Base-by-base conservation (phyloP, 2,113 vertebrate genomes). In the Mesitornis unicolor region DNA sequence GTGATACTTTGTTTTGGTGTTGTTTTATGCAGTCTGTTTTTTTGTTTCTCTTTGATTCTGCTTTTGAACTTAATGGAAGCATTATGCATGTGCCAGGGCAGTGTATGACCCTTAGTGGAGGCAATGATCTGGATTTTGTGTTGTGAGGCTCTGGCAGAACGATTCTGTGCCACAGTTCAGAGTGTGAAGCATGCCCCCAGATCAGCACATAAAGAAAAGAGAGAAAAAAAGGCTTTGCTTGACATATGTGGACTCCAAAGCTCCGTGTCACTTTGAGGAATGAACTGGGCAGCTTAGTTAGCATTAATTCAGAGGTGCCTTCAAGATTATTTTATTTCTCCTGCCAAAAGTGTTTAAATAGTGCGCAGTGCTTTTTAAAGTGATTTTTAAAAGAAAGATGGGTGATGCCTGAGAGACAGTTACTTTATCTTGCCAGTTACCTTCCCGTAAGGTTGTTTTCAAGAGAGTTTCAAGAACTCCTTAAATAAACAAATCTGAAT, bases 281-380 rank as follows among this genome's bases (percentile, higher is more conserved):
- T 78, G n/a, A 57, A 53, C 48, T 9, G 61, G 75, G 67, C 54
- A 94, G 78, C 42, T 79, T 85, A 68, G 24, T 79, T 94, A 89
- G 57, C 69, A 77, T 93, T 93, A 77, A 92, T 84, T 91, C 90
- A 90, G 60, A 81, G 40, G 13, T 76, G 38, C 38, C 63, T 94
- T 96, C 81, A 82, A 91, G 85, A 84, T 94, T 73, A 33, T 91
- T 95, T 96, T 92, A 48, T 65, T 76, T 88, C 31, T 91, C 22
- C 47, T 71, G 16, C 16, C 21, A 16, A 57, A 92, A 79, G 35
- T 18, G 11, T 57, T 91, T 87, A 76, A 92, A 84, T 45, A 91
- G 45, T 33, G 53, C 61, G 29, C 43, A 70, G 33, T 3, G 5
- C 18, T 84, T 81, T 54, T 64, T 6, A 74, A 71, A 85, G n/a